Evolutionary conservation across 2,113 vertebrate species (phyloP).

Genomic region (Tringa solitaria): DNA sequence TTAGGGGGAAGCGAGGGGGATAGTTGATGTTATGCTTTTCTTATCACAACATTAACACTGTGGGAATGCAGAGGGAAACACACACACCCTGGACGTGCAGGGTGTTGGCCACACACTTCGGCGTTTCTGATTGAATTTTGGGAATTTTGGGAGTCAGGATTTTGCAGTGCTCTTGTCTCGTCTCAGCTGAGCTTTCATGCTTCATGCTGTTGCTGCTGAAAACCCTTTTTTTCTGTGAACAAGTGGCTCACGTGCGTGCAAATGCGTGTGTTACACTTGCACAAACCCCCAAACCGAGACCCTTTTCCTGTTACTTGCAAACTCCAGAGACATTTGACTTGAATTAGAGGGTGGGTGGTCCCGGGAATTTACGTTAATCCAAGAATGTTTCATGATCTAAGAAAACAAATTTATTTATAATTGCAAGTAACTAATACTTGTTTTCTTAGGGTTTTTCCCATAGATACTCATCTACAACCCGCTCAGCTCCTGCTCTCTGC

Average conservation of each 20-base stretch:
- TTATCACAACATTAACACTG: rapidly evolving
- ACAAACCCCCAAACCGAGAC: neutral
- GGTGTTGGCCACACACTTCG: neutral
- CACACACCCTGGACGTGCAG: neutral
- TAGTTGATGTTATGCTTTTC: neutral
- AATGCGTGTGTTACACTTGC: rapidly evolving
- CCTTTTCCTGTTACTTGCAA: neutral
- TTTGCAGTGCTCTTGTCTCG: neutral
- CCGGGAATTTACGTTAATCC: neutral
- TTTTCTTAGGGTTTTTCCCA: neutral
- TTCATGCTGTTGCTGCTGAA: neutral
- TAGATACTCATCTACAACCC: rapidly evolving
- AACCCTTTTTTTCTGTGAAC: neutral
- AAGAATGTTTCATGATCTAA: neutral
- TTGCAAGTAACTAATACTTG: neutral
- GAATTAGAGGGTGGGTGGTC: neutral
- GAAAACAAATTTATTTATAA: neutral
- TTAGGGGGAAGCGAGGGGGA: neutral
- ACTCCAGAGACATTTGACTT: neutral
- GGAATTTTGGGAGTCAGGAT: neutral
- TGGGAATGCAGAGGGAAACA: neutral
- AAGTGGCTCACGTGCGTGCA: rapidly evolving
- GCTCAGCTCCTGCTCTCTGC: neutral
- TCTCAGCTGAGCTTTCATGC: neutral
- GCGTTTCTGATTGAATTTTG: rapidly evolving